phyloP scores from a whole-genome alignment of 2,888 invertebrate species.

The Lepidochitona cinerea region DNA sequence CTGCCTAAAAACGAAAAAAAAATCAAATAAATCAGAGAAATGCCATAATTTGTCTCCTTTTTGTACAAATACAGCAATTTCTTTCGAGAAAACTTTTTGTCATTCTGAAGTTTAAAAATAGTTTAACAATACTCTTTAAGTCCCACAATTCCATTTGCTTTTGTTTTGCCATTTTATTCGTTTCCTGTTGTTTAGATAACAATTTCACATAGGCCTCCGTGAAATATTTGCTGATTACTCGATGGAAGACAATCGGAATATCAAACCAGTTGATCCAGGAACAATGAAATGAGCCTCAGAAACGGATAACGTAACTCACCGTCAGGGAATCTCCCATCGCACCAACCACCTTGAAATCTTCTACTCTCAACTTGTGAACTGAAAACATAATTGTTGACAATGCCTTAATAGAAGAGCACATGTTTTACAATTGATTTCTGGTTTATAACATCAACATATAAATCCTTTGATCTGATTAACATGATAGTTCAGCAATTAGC shows the following conservation, averaged over 20 bases:
- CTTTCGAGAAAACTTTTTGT: no score
- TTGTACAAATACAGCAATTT: no score
- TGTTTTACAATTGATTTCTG: not conserved
- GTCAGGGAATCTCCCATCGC: slow-evolving; percentile 28
- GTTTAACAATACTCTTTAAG: no score
- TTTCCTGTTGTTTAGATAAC: no score
- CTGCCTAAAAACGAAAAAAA: not conserved
- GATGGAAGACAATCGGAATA: not conserved
- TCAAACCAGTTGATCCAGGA: not conserved
- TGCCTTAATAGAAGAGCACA: not conserved
- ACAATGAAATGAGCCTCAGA: not conserved
- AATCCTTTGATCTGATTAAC: not conserved
- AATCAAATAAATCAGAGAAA: no score
- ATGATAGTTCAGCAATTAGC: no score
- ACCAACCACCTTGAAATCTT: slow-evolving; percentile 23
- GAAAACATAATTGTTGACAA: no score
- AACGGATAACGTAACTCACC: not conserved
- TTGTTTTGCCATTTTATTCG: no score
- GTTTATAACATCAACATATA: not conserved
- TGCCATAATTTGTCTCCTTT: no score
- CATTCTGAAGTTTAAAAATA: no score
- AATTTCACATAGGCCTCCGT: no score
- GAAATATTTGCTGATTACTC: not conserved
- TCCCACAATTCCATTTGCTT: no score
- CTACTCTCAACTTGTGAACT: slow-evolving; percentile 24